phyloP scores from a whole-genome alignment of 2,888 invertebrate species.

The Agrotis clavis region DNA sequence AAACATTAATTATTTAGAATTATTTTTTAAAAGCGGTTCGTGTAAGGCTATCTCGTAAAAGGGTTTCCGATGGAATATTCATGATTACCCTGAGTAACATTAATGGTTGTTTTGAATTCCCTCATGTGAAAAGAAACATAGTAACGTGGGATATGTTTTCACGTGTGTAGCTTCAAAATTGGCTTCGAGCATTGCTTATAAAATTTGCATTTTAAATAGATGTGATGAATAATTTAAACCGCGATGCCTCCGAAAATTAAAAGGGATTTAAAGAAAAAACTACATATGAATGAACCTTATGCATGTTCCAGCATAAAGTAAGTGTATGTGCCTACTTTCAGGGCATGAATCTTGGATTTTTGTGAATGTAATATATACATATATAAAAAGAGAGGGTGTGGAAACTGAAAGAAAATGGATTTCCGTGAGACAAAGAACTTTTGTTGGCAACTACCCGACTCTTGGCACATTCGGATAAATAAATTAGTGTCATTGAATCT shows the following conservation, averaged over 20 bases:
- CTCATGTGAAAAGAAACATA: constrained; percentile 80
- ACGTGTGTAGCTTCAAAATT: constrained; percentile 74
- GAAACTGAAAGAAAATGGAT: constrained; percentile 63
- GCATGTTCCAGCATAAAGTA: constrained; percentile 3
- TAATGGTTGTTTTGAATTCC: constrained; percentile 85
- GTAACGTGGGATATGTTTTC: constrained; percentile 72
- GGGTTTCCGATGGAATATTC: constrained; percentile 85
- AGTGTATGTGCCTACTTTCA: neutral
- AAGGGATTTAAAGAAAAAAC: constrained; percentile 38
- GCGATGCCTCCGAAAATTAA: constrained; percentile 37
- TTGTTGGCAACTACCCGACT: constrained; percentile 62
- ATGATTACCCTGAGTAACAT: constrained; percentile 81
- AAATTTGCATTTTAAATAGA: constrained; percentile 62
- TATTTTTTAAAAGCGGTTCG: constrained; percentile 75
- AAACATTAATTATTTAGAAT: constrained; percentile 75
- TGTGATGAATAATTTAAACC: constrained; percentile 53
- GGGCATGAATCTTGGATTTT: constrained; percentile 28
- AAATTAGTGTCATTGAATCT: constrained; percentile 65
- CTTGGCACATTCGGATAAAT: constrained; percentile 53
- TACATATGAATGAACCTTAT: constrained; percentile 15
- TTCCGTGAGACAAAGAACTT: constrained; percentile 68
- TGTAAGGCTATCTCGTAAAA: constrained; percentile 80
- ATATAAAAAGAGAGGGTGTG: constrained; percentile 59
- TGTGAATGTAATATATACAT: constrained; percentile 46
- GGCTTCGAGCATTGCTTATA: constrained; percentile 66